These are phyloP conservation scores for Diarsia rubi DNA, from an alignment of 2,888 invertebrate species.

Conservation along the genomic window DNA sequence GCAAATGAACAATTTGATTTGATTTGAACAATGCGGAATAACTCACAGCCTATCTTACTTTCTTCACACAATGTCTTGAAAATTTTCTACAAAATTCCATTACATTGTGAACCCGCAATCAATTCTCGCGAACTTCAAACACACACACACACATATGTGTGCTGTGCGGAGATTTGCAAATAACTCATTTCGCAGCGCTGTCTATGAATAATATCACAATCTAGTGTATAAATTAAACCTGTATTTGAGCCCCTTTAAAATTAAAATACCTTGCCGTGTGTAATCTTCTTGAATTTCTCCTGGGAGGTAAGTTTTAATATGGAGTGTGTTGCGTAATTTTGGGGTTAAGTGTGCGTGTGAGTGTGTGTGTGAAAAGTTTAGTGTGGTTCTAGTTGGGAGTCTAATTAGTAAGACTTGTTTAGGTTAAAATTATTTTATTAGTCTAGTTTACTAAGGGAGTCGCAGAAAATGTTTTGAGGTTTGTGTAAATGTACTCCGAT, in stretches of 20 bases:
- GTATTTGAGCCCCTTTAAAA: slow-evolving; percentile 43
- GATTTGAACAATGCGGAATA: too few species aligned
- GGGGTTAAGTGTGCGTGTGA: not conserved
- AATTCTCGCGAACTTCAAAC: not conserved
- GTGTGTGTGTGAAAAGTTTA: slow-evolving; percentile 22
- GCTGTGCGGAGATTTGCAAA: slow-evolving; percentile 37
- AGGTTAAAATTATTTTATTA: slow-evolving; percentile 13
- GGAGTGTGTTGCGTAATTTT: slow-evolving; percentile 1
- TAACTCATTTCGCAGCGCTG: slow-evolving; percentile 51
- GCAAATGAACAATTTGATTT: too few species aligned
- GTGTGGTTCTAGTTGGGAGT: slow-evolving; percentile 23
- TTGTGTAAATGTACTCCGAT: not conserved
- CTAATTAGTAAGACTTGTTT: slow-evolving; percentile 30
- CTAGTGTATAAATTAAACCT: slow-evolving; percentile 52
- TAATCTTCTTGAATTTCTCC: slow-evolving; percentile 56
- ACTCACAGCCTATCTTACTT: not conserved
- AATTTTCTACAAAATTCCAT: not conserved
- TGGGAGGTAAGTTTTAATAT: slow-evolving; percentile 36
- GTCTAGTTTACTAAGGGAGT: not conserved
- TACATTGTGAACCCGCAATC: not conserved
- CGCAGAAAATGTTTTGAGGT: not conserved
- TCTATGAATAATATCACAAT: slow-evolving; percentile 52
- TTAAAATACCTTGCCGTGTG: slow-evolving; percentile 43
- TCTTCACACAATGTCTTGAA: not conserved
- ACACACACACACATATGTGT: slow-evolving; percentile 4